Evolutionary conservation across 2,888 invertebrate genomes (phyloP).

Genomic region (Strigamia maritima): DNA sequence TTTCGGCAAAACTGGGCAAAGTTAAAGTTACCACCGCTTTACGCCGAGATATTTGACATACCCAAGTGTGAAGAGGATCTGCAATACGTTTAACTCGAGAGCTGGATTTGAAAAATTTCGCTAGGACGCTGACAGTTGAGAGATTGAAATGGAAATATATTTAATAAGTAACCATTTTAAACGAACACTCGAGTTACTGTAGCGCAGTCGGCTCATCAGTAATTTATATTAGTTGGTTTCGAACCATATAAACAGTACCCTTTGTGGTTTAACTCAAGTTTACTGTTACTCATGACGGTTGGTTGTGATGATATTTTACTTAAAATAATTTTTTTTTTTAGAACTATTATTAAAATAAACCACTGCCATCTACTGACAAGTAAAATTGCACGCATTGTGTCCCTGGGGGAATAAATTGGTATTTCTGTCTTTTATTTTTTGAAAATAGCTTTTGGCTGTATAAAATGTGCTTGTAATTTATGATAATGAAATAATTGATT

Average conservation of each 20-base stretch:
- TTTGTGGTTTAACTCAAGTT: background rate
- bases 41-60: slow-evolving; percentile 96
- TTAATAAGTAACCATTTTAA: too few species aligned
- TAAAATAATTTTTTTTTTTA: too few species aligned
- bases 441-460: background rate
- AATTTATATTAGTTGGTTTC: background rate
- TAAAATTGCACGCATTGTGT: background rate
- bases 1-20: slow-evolving; percentile 74
- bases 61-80: slow-evolving; percentile 63
- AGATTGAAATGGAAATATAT: too few species aligned
- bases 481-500: background rate
- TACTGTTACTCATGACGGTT: slow-evolving; percentile 11
- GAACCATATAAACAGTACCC: background rate
- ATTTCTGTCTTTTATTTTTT: background rate
- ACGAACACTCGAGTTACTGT: background rate
- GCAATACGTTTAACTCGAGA: slow-evolving; percentile 15
- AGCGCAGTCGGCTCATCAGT: background rate
- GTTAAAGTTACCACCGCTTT: slow-evolving; percentile 78
- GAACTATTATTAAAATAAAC: background rate
- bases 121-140: too few species aligned
- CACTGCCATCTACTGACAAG: slow-evolving; percentile 6
- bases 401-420: slow-evolving; percentile 9
- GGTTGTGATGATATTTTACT: slow-evolving; percentile 19
- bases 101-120: background rate
- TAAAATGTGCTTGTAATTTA: background rate